Conservation (phyloP, 2,888 invertebrate species). For the Ennomos fuscantarius region DNA sequence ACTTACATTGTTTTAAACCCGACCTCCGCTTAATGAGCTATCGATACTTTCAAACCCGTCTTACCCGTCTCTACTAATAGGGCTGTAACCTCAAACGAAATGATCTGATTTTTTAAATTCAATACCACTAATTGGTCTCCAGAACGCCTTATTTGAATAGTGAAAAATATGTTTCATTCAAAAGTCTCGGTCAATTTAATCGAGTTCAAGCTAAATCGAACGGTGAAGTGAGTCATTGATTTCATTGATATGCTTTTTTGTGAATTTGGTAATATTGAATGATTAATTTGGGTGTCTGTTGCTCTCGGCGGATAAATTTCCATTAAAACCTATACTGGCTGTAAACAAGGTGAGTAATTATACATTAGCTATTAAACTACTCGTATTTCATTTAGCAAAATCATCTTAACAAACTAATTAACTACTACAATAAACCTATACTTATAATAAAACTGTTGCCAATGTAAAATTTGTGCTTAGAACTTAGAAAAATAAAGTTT, state of each 20-base stretch:
- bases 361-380: too few relatives aligned
- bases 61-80: constrained; percentile 60
- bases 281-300: constrained; percentile 25
- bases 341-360: too few relatives aligned
- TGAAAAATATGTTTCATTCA: constrained; percentile 49
- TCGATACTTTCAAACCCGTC: constrained; percentile 59
- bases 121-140: constrained; percentile 57
- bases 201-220: constrained; percentile 31
- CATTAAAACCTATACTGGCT: too few relatives aligned
- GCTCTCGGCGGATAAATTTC: constrained; percentile 1
- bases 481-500: too few relatives aligned
- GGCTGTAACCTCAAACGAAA: constrained; percentile 56
- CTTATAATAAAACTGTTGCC: too few relatives aligned
- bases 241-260: constrained; percentile 37
- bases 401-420: too few relatives aligned
- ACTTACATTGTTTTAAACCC: constrained; percentile 50
- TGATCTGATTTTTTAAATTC: constrained; percentile 63
- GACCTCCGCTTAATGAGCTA: constrained; percentile 56
- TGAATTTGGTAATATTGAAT: constrained; percentile 28
- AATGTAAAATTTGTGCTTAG: too few relatives aligned
- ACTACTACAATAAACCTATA: too few relatives aligned
- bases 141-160: constrained; percentile 39
- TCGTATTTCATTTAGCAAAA: too few relatives aligned
- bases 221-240: constrained; percentile 38
- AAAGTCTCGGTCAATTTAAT: constrained; percentile 31